Conservation (phyloP, 1,140 invertebrate species). For the Sycophaga agraensis region DNA sequence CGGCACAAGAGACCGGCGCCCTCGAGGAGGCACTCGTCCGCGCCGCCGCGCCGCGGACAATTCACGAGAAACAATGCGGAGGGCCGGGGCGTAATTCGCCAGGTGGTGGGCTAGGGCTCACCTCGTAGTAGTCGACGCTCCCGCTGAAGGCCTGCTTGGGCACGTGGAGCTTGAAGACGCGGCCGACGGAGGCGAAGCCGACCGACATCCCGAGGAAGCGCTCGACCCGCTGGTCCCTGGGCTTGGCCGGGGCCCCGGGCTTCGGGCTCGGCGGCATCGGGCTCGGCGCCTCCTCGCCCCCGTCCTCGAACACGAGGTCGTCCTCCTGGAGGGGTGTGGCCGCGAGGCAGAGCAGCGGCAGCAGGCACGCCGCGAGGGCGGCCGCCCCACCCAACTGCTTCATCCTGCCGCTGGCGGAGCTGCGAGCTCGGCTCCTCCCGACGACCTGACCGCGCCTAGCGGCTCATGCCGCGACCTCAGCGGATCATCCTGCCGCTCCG, state of each 20-base stretch:
- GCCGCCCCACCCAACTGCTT: slow-evolving; percentile 6
- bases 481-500: slow-evolving; percentile 26
- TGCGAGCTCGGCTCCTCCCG: slow-evolving; percentile 7
- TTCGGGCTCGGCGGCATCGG: slow-evolving; percentile 25
- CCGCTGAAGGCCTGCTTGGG: slow-evolving; percentile 55
- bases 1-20: no score
- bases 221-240: slow-evolving; percentile 32
- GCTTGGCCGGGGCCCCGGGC: background rate
- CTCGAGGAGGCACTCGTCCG: no score
- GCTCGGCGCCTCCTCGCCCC: slow-evolving; percentile 40
- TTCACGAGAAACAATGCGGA: background rate
- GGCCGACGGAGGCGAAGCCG: slow-evolving; percentile 49
- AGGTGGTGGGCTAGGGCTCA: no score
- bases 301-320: slow-evolving; percentile 54
- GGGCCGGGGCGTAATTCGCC: background rate
- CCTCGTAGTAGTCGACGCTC: slow-evolving; percentile 53
- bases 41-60: no score
- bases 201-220: slow-evolving; percentile 52
- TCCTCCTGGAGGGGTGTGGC: slow-evolving; percentile 45
- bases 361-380: slow-evolving; percentile 35
- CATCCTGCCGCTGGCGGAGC: background rate
- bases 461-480: slow-evolving; percentile 14
- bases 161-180: slow-evolving; percentile 54
- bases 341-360: slow-evolving; percentile 27
- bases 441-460: no score